Conservation (phyloP, 1,140 invertebrate species). For the Eriosoma lanigerum region DNA sequence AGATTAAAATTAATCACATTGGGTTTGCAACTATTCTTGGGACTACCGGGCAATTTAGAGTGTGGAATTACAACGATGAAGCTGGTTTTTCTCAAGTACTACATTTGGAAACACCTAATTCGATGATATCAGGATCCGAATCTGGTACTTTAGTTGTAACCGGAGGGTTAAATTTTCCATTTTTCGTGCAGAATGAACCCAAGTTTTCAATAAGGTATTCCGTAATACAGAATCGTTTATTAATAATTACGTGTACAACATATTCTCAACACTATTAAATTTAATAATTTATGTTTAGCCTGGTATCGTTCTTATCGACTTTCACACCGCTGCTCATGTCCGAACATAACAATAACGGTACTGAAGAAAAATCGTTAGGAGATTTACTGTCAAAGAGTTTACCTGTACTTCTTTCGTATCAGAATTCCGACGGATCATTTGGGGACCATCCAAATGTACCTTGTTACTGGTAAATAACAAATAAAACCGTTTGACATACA, state of each 20-base stretch:
- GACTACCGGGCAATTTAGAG: constrained; percentile 64
- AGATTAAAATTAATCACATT: constrained; percentile 64
- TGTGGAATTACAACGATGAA: constrained; percentile 71
- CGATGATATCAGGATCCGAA: constrained; percentile 66
- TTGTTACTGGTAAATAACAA: constrained; percentile 59
- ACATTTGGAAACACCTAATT: constrained; percentile 65
- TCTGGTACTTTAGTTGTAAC: constrained; percentile 63
- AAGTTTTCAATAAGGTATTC: constrained; percentile 37
- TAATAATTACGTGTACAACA: background rate
- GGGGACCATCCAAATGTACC: constrained; percentile 66
- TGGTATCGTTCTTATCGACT: constrained; percentile 33
- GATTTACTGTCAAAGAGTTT: constrained; percentile 56
- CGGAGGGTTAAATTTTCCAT: constrained; percentile 64
- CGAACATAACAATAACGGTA: constrained; percentile 36
- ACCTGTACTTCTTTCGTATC: constrained; percentile 65
- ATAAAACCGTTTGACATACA: background rate
- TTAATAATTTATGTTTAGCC: constrained; percentile 14
- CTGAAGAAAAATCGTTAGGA: constrained; percentile 24
- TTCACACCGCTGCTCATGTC: constrained; percentile 39
- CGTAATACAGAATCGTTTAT: background rate
- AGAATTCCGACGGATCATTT: constrained; percentile 65
- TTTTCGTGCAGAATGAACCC: constrained; percentile 54
- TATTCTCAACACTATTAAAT: too few relatives aligned
- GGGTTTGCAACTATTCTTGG: constrained; percentile 67
- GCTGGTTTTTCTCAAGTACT: constrained; percentile 69